phyloP scores from a whole-genome alignment of 2,113 vertebrate genomes.

The Ptychochromis oligacanthus region DNA sequence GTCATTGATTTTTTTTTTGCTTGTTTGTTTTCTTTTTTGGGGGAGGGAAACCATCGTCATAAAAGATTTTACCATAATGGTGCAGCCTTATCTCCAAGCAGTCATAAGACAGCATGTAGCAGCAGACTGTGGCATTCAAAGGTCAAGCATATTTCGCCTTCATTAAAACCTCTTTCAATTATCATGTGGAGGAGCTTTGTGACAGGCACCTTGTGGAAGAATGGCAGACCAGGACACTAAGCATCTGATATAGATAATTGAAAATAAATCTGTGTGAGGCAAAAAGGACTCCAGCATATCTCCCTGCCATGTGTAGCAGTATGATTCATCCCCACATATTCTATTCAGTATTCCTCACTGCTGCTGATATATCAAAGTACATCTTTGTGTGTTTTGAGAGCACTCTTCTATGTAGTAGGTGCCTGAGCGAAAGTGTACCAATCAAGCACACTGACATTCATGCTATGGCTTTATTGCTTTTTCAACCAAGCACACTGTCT shows the following conservation, averaged over 20 bases:
- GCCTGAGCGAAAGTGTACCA: constrained; percentile 15
- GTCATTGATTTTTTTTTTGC: constrained; percentile 5
- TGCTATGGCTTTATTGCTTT: constrained; percentile 47
- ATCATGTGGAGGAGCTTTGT: constrained; percentile 46
- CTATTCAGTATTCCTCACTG: not conserved
- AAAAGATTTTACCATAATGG: constrained; percentile 19
- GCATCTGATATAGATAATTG: constrained; percentile 47
- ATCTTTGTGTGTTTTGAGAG: constrained; percentile 7
- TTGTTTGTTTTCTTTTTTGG: no score
- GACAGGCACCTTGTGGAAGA: constrained; percentile 40
- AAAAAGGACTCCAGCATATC: not conserved
- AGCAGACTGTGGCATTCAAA: constrained; percentile 70
- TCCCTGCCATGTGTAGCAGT: constrained; percentile 10
- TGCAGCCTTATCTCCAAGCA: constrained; percentile 28
- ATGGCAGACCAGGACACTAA: constrained; percentile 18
- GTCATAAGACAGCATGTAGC: constrained; percentile 43
- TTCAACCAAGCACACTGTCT: not conserved
- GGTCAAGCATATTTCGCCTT: constrained; percentile 65
- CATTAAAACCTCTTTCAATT: constrained; percentile 68
- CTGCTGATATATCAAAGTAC: constrained; percentile 47
- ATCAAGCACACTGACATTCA: constrained; percentile 34
- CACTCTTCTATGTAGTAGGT: constrained; percentile 26
- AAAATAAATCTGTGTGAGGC: constrained; percentile 48
- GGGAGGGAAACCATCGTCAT: constrained; percentile 13
- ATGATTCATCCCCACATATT: constrained; percentile 59